phyloP scores from a whole-genome alignment of 2,113 vertebrate genomes.

The Channa argus region DNA sequence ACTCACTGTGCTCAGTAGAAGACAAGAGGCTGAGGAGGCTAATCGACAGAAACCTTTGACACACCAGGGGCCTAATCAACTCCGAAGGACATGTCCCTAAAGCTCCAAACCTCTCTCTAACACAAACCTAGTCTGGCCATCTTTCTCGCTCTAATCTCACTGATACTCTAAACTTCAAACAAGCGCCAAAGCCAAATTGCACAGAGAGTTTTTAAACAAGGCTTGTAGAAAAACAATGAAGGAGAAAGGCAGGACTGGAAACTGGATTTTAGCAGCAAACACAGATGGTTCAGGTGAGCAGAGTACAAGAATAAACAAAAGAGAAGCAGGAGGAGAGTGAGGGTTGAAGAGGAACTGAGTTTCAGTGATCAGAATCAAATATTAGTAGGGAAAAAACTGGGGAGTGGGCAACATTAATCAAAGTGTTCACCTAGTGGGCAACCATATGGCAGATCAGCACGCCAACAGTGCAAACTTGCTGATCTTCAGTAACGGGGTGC shows the following conservation, averaged over 20 bases:
- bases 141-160: slow-evolving; percentile 56
- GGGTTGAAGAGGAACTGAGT: slow-evolving; percentile 47
- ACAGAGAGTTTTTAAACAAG: slow-evolving; percentile 35
- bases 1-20: slow-evolving; percentile 66
- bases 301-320: slow-evolving; percentile 24
- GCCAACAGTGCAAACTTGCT: slow-evolving; percentile 99
- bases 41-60: slow-evolving; percentile 69
- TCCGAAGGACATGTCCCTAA: slow-evolving; percentile 63
- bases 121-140: slow-evolving; percentile 55
- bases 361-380: slow-evolving; percentile 90
- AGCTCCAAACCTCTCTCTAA: slow-evolving; percentile 57
- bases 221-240: slow-evolving; percentile 33
- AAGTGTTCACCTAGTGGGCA: slow-evolving; percentile 99
- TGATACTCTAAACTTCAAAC: slow-evolving; percentile 39
- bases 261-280: slow-evolving; percentile 38
- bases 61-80: slow-evolving; percentile 80
- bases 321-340: slow-evolving; percentile 9
- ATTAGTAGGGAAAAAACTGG: slow-evolving; percentile 90
- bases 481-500: slow-evolving; percentile 99
- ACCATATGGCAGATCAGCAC: slow-evolving; percentile 99
- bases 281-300: slow-evolving; percentile 40
- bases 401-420: slow-evolving; percentile 99
- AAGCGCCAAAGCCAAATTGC: slow-evolving; percentile 1
- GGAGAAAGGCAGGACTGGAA: neutral
- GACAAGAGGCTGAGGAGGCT: slow-evolving; percentile 70